A percentile compares a stretch with the other conserved stretches of the same genome.
Evolutionary conservation across 2,113 vertebrate species (phyloP).

Genomic region (Sigmodon hispidus): DNA sequence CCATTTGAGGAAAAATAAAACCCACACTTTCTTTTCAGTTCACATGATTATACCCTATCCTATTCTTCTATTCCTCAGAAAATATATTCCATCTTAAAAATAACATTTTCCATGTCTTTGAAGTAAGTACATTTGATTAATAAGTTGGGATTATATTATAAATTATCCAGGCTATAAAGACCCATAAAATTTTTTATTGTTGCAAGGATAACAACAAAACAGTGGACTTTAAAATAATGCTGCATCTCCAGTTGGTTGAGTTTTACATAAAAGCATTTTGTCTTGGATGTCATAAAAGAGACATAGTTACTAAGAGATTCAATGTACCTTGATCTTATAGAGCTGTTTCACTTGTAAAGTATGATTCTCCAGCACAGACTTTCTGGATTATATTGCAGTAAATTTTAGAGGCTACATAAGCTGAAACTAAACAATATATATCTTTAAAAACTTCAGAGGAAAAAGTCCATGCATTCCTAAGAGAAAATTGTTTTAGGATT

Average conservation of each 20-base stretch:
- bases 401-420: not conserved
- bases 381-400: not conserved
- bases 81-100: not conserved
- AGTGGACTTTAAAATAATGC: not conserved
- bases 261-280: constrained; percentile 47
- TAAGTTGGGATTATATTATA: not conserved
- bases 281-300: constrained; percentile 22
- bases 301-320: constrained; percentile 2
- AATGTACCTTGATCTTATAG: not conserved
- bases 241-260: constrained; percentile 23
- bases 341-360: constrained; percentile 6
- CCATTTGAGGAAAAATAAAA: not conserved
- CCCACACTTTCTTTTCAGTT: not conserved
- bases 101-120: not conserved
- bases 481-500: not conserved
- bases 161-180: not conserved
- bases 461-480: not conserved
- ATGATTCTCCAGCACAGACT: not conserved
- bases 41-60: not conserved
- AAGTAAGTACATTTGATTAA: constrained; percentile 4
- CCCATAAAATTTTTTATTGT: not conserved
- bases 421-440: constrained; percentile 1
- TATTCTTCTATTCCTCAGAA: not conserved
- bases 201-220: not conserved
- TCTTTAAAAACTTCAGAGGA: not conserved